Conservation (phyloP, 2,797 vertebrate species). For the Pseudotriccus pelzelni region DNA sequence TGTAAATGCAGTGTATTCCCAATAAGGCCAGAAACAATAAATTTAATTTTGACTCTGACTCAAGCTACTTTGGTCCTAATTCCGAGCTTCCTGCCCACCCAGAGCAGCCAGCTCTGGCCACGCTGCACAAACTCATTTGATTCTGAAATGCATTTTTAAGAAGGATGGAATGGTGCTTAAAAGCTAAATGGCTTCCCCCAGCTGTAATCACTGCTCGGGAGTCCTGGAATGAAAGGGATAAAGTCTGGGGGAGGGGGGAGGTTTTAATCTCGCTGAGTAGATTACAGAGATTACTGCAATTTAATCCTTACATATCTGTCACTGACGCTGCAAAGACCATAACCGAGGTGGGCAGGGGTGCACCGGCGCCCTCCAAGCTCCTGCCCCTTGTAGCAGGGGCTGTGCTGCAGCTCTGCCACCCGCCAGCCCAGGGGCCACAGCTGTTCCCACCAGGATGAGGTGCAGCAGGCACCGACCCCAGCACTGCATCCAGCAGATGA, state of each 20-base stretch:
- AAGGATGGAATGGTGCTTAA: constrained; percentile 33
- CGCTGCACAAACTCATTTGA: constrained; percentile 15
- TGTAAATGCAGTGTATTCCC: constrained; percentile 39
- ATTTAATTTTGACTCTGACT: constrained; percentile 57
- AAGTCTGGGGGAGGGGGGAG: neutral
- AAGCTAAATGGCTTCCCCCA: constrained; percentile 46
- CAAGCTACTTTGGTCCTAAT: constrained; percentile 46
- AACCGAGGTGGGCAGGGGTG: neutral
- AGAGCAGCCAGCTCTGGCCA: neutral
- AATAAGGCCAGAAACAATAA: constrained; percentile 49
- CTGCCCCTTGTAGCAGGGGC: rapidly evolving
- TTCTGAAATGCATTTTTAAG: constrained; percentile 59
- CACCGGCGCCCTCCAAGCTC: rapidly evolving
- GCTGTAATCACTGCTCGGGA: constrained; percentile 67
- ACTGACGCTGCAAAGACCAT: constrained; percentile 71
- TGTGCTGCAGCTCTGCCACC: neutral
- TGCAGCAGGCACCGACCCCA: rapidly evolving
- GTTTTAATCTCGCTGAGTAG: constrained; percentile 72
- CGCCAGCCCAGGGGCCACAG: rapidly evolving
- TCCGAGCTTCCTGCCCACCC: constrained; percentile 14
- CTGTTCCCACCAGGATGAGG: rapidly evolving
- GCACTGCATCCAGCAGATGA: neutral
- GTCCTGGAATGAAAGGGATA: constrained; percentile 64
- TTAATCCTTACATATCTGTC: constrained; percentile 73
- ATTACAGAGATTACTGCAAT: constrained; percentile 71